Evolutionary conservation across 2,797 vertebrate species (phyloP), one percentile per base, ranked within the genome.

Genomic region (Darevskia mixta): DNA sequence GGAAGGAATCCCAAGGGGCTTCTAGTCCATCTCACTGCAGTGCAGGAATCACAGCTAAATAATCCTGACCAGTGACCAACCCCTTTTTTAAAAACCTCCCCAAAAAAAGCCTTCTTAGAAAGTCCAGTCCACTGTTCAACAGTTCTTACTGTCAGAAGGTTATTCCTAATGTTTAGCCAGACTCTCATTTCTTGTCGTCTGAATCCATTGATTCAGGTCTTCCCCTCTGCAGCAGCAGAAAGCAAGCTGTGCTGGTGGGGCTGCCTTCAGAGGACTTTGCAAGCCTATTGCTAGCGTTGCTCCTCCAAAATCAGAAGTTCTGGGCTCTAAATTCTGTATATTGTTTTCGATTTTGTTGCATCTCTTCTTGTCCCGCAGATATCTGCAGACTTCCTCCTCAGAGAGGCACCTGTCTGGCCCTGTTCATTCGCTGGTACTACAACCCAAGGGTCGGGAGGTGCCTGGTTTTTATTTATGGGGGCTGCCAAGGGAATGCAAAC

Each of bases 401-500:
- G 1, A 0, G 1, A 0, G 84, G 88, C n/a, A 18, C 23, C 0
- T 88, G 87, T 8, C 7, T 49, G 1, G 61, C 73, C 72, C 17
- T 15, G 10, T 41, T 78, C 3, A 5, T 4, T 6, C 80, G 73
- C 9, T 90, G 64, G 83, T 81, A 79, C 61, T 91, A 84, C 27
- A 58, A 58, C 77, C 27, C 82, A 0, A 4, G 58, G n/a, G 13
- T 66, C 11, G 61, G 80, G 29, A 27, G 7, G 3, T 90, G 92
- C 27, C 45, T 32, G 78, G 3, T 0, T 0, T 90, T 92, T 66
- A 2, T 0, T 9, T 93, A 88, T 2, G 86, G 88, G 0, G 90
- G 92, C 13, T 93, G 92, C 4, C 2, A 1, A 10, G 88, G 92
- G 7, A 90, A 90, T 1, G 2, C 5, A 1, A 93, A 93, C 32